Evolutionary conservation across 2,113 vertebrate genomes (phyloP).

Genomic region (Nothoprocta pentlandii): DNA sequence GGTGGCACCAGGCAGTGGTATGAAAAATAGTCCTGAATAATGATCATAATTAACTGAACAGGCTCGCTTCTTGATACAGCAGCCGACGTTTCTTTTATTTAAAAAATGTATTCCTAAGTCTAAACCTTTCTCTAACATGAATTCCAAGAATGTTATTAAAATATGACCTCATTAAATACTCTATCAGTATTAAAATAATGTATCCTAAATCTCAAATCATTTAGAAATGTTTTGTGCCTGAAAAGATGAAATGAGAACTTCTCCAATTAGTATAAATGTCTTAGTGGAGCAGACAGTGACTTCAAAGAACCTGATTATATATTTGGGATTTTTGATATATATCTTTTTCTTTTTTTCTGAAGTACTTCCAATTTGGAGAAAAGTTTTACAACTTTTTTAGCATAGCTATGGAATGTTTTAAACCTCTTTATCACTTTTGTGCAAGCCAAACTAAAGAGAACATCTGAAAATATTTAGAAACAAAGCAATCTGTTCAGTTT

Average conservation of each 20-base stretch:
- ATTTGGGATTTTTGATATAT: neutral
- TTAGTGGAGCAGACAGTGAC: slow-evolving; percentile 23
- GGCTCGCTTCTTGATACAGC: neutral
- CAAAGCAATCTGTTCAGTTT: neutral
- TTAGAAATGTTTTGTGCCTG: slow-evolving; percentile 18
- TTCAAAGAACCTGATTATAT: slow-evolving; percentile 44
- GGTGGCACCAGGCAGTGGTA: neutral
- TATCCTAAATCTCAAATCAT: slow-evolving; percentile 3
- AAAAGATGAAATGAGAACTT: slow-evolving; percentile 48
- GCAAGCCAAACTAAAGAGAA: neutral
- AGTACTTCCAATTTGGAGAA: neutral
- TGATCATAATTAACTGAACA: neutral
- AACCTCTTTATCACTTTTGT: neutral
- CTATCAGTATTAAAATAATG: slow-evolving; percentile 21
- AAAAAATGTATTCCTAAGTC: neutral
- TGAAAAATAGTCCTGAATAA: neutral
- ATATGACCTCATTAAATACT: slow-evolving; percentile 6
- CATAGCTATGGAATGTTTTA: neutral
- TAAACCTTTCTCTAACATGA: neutral
- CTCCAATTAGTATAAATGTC: slow-evolving; percentile 31
- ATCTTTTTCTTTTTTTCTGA: neutral
- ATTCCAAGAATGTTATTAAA: slow-evolving; percentile 6
- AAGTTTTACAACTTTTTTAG: neutral
- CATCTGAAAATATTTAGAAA: neutral
- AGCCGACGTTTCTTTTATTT: neutral